Conservation (phyloP, 2,888 invertebrate species). For the Orthosia gracilis region DNA sequence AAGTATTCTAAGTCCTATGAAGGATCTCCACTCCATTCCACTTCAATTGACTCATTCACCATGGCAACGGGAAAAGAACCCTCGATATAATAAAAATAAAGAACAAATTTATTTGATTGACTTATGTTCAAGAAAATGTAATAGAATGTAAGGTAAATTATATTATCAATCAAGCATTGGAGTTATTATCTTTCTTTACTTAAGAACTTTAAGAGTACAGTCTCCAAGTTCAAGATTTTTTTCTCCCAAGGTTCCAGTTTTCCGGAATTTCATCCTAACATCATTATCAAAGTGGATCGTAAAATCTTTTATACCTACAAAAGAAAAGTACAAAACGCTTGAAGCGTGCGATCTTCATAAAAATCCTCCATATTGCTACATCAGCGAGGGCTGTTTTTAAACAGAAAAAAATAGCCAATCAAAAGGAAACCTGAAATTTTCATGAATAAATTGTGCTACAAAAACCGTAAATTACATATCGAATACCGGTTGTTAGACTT, state of each 20-base stretch:
- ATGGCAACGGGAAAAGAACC: too few relatives aligned
- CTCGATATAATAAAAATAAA: too few relatives aligned
- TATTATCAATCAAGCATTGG: not conserved
- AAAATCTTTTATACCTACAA: slow-evolving; percentile 30
- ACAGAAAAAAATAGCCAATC: not conserved
- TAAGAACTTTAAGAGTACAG: not conserved
- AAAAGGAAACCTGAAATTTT: slow-evolving; percentile 15
- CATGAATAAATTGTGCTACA: slow-evolving; percentile 38
- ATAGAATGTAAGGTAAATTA: too few relatives aligned
- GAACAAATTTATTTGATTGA: too few relatives aligned
- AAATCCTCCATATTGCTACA: slow-evolving; percentile 31
- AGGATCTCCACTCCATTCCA: too few relatives aligned
- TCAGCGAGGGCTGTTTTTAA: slow-evolving; percentile 10
- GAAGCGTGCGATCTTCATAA: slow-evolving; percentile 20
- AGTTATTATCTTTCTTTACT: not conserved
- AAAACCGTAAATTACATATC: slow-evolving; percentile 45
- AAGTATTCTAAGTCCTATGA: too few relatives aligned
- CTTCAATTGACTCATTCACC: too few relatives aligned
- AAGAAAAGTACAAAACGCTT: slow-evolving; percentile 30
- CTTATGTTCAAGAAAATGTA: too few relatives aligned
- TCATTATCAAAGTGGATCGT: slow-evolving; percentile 16
- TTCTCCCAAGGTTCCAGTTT: not conserved
- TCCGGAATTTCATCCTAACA: not conserved
- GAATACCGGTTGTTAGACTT: slow-evolving; percentile 2
- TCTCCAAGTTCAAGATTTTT: not conserved